phyloP scores from a whole-genome alignment of 2,888 invertebrate genomes.

The Drosophila nr. perissopoda region DNA sequence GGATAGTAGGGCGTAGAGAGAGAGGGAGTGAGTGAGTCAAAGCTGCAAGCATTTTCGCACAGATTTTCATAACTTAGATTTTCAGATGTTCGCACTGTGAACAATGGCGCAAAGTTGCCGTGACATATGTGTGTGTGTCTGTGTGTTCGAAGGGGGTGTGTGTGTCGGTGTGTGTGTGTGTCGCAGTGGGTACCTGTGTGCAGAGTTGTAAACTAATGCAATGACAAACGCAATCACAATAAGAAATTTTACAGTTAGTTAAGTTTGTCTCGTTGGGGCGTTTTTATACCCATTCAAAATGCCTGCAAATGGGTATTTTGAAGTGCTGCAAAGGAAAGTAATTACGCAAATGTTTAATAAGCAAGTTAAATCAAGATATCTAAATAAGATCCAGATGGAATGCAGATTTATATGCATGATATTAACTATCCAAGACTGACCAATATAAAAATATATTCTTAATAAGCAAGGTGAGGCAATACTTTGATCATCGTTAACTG shows the following conservation, averaged over 20 bases:
- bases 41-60: conserved; percentile 67
- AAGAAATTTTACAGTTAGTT: conserved; percentile 80
- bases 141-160: neutral
- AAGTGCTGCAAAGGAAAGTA: neutral
- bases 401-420: neutral
- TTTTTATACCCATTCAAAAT: conserved; percentile 25
- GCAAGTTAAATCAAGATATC: neutral
- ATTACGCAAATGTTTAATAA: neutral
- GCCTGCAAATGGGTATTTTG: neutral
- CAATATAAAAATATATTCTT: neutral
- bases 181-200: conserved; percentile 56
- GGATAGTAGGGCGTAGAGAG: neutral
- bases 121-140: conserved; percentile 46
- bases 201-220: conserved; percentile 79
- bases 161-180: conserved; percentile 13
- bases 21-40: neutral
- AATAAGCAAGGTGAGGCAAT: neutral
- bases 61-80: conserved; percentile 79
- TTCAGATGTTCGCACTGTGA: conserved; percentile 53
- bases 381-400: neutral
- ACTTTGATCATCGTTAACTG: neutral
- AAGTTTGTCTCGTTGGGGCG: conserved; percentile 73
- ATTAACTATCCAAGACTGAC: neutral
- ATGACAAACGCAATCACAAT: conserved; percentile 81
- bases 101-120: conserved; percentile 51